Evolutionary conservation across 2,888 invertebrate species (phyloP), one percentile per base, ranked within the genome.

Genomic region (Linyphia triangularis): DNA sequence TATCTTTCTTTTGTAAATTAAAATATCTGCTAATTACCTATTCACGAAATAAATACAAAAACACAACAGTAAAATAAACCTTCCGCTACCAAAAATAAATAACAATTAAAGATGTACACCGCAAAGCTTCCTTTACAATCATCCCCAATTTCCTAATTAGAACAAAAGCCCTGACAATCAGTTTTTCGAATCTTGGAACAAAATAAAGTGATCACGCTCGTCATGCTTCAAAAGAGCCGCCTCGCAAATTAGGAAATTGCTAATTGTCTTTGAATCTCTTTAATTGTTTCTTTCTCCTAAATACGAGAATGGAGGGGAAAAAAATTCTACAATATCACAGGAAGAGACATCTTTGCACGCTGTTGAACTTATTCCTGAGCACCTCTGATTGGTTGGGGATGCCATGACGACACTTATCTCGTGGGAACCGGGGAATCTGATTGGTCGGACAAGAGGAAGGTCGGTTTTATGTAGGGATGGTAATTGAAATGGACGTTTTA

Each of bases 211-310:
- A 75, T 51, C 16, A 51, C n/a, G n/a, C n/a, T n/a, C n/a, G n/a
- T 51, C 51, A 51, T 16, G 51, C 51, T n/a, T 51, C 51, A 51
- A 51, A 51, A n/a, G 51, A 13, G 24, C 10, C 78, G 85, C 78
- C 69, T 77, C 26, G 61, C 70, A 57, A 85, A 85, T 85, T 85
- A 77, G 85, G 85, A 85, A 85, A 85, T 69, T 30, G 43, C 26
- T 70, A 85, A 85, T 85, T 85, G 85, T 70, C 70, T 59, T 67
- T 40, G 24, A 84, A 73, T 22, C 67, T 75, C 85, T 69, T 61
- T 69, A 37, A 59, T 84, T 84, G 75, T 73, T 59, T 83, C 57
- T 75, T 67, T 19, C 65, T 57, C 13, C 40, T 7, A 16, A 5
- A 70, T n/a, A n/a, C n/a, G 22, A 57, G 37, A 81, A 28, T n/a